Conservation (phyloP, 1,140 invertebrate genomes). For the Diachasma alloeum region DNA sequence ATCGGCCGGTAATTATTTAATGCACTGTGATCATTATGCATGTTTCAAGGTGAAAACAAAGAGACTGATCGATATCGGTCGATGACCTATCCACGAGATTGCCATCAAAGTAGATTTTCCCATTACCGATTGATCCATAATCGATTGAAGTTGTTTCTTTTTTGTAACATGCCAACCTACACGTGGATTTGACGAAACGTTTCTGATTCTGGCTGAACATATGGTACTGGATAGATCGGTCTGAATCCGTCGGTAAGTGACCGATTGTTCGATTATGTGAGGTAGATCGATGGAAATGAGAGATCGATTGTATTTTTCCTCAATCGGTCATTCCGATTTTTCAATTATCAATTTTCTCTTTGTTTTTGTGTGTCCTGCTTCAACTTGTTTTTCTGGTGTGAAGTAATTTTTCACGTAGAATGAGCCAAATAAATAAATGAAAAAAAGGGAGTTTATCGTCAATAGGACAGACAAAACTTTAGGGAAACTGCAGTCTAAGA, state of each 20-base stretch:
- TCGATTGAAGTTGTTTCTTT: too few species aligned
- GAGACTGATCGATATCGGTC: background rate
- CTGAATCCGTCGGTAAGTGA: background rate
- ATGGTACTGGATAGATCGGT: background rate
- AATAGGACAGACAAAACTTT: constrained; percentile 75
- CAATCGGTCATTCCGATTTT: background rate
- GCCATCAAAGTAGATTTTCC: background rate
- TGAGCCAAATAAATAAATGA: constrained; percentile 84
- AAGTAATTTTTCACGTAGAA: constrained; percentile 83
- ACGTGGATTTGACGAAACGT: background rate
- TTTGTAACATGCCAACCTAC: background rate
- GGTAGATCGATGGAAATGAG: background rate
- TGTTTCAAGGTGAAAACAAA: background rate
- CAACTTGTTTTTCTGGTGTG: constrained; percentile 40
- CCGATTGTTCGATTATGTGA: background rate
- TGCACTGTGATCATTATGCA: background rate
- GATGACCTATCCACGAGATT: background rate
- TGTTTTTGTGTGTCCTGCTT: background rate
- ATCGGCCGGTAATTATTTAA: background rate
- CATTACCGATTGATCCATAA: background rate
- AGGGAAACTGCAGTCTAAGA: constrained; percentile 73
- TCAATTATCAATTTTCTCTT: background rate
- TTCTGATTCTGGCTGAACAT: background rate
- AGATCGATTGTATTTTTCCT: background rate
- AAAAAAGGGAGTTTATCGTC: constrained; percentile 77